Evolutionary conservation across 2,797 vertebrate genomes (phyloP).

Genomic region (Rachycentron canadum): DNA sequence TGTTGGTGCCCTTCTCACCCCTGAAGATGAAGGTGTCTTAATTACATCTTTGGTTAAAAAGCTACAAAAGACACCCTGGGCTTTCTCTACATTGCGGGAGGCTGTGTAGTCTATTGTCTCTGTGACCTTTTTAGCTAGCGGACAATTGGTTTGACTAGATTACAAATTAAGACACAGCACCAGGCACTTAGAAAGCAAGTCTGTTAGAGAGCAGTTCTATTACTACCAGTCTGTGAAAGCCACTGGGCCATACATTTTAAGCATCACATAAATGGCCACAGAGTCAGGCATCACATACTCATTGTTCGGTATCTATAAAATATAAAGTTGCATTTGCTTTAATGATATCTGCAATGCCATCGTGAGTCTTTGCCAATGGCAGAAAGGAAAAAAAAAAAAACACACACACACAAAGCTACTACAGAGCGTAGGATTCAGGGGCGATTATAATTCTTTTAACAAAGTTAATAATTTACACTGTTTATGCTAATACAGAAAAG

Average conservation of each 20-base stretch:
- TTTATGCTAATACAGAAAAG: constrained; percentile 82
- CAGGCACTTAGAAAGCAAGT: constrained; percentile 80
- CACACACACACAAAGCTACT: constrained; percentile 51
- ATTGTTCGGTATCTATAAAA: constrained; percentile 74
- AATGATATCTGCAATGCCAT: constrained; percentile 70
- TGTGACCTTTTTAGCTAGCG: constrained; percentile 83
- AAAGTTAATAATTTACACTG: constrained; percentile 86
- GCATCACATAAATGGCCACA: constrained; percentile 70
- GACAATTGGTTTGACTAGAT: constrained; percentile 86
- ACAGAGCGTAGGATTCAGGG: constrained; percentile 60
- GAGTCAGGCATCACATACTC: constrained; percentile 56
- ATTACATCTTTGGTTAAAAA: constrained; percentile 84
- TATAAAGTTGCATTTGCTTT: constrained; percentile 75
- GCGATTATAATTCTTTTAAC: constrained; percentile 81
- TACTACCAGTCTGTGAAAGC: constrained; percentile 75
- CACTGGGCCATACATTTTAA: constrained; percentile 75
- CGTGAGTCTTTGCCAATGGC: constrained; percentile 73
- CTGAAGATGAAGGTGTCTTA: constrained; percentile 81
- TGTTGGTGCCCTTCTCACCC: constrained; percentile 75
- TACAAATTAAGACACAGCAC: constrained; percentile 85
- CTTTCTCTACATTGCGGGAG: constrained; percentile 75
- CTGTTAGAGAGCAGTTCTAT: constrained; percentile 79
- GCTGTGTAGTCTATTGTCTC: constrained; percentile 82
- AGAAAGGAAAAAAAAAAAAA: constrained; percentile 61
- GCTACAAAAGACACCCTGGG: constrained; percentile 77